Evolutionary conservation across 1,140 invertebrate species (phyloP), one percentile per base, ranked within the genome.

Genomic region (Liolophura sinensis): DNA sequence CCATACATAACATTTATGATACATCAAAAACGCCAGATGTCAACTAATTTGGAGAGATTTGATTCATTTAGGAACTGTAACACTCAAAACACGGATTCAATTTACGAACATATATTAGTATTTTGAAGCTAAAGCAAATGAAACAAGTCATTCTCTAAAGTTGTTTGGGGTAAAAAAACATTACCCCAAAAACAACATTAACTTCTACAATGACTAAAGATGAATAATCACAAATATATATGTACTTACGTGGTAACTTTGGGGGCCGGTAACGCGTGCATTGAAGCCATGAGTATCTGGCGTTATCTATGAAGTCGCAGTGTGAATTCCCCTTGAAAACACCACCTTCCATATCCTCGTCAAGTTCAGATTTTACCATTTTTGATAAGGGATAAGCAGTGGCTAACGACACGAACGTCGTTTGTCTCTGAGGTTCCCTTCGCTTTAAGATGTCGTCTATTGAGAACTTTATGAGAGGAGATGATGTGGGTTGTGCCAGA

Each of bases 261-360:
- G 91, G 91, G 7, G 91, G 91, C 70, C 88, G 89, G 75, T 92
- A 92, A 66, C 91, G 83, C 0, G 91, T 92, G 72, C 91, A 92
- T 62, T 89, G 89, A 40, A 92, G 80, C 91, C 91, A 92, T 15
- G 76, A 73, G 54, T 74, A 80, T 20, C 71, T 65, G 22, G 52
- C 22, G 16, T 46, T 57, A 15, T 70, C 73, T 11, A 61, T 46
- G 40, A 61, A 27, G 58, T 46, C 54, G 51, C 22, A 18, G 14
- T 70, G 64, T 5, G 46, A 22, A 5, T 60, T 66, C 1, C 60
- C 57, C 15, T 22, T 15, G 25, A 27, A 50, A 24, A 60, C 50
- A 51, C 60, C 66, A n/a, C 54, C 51, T 51, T 31, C 47, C 22
- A 46, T 46, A 24, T 62, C 59, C 4, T 60, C 61, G 31, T 58